Percentiles rank a stretch among this genome's conserved stretches.
Conservation (phyloP, 2,797 vertebrate genomes). For the Sebastes diploproa region DNA sequence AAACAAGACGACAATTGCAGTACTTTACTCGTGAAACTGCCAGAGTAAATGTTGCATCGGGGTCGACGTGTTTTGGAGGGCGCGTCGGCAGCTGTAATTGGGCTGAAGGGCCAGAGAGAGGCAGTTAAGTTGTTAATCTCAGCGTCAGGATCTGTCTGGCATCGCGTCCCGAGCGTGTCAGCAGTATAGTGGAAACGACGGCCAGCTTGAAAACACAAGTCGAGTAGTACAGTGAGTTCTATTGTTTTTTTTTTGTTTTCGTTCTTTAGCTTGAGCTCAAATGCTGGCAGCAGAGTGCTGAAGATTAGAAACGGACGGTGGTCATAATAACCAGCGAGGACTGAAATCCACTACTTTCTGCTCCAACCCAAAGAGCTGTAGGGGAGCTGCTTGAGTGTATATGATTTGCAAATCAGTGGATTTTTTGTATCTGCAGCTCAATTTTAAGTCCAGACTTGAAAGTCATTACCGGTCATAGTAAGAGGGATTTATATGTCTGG, state of each 20-base stretch:
- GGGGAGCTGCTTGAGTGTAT: not conserved
- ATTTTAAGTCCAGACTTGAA: conserved; percentile 12
- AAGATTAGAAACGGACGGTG: conserved; percentile 36
- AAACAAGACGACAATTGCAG: conserved; percentile 59
- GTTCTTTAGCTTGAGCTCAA: conserved; percentile 19
- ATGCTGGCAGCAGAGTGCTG: conserved; percentile 9
- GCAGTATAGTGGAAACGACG: conserved; percentile 34
- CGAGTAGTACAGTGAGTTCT: conserved; percentile 36
- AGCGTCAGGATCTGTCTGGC: conserved; percentile 70
- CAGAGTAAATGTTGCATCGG: conserved; percentile 67
- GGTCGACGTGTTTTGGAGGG: conserved; percentile 49
- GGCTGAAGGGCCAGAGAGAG: conserved; percentile 39
- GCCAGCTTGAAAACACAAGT: conserved; percentile 44
- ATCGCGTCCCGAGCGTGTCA: conserved; percentile 46
- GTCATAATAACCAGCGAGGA: conserved; percentile 13
- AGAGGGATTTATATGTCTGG: conserved; percentile 23
- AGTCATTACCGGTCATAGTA: conserved; percentile 17
- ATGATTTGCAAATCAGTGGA: conserved; percentile 1
- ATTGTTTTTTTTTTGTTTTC: conserved; percentile 49
- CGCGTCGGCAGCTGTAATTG: conserved; percentile 47
- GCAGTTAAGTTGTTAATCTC: conserved; percentile 75
- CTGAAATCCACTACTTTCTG: conserved; percentile 20
- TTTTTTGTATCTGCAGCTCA: not conserved
- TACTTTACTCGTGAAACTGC: conserved; percentile 60
- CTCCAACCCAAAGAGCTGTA: not conserved